Conservation (phyloP, 1,140 invertebrate genomes). For the Oedothorax gibbosus region DNA sequence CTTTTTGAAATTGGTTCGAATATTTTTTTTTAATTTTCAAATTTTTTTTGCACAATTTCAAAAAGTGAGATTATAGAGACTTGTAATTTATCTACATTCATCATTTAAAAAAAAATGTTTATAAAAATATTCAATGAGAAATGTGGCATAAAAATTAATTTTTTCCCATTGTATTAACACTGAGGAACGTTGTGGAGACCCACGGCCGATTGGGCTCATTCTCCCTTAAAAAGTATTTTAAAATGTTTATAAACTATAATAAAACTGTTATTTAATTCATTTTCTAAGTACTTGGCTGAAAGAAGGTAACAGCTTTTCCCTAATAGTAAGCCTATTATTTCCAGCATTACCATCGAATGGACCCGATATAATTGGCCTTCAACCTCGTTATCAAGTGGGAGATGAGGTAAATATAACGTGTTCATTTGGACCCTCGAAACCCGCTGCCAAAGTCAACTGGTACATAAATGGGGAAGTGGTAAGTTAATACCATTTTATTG, state of each 20-base stretch:
- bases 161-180: no score
- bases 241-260: neutral
- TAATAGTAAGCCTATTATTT: neutral
- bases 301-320: neutral
- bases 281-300: neutral
- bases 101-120: no score
- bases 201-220: no score
- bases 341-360: conserved; percentile 56
- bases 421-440: conserved; percentile 61
- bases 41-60: no score
- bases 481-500: conserved; percentile 9
- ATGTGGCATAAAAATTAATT: no score
- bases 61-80: no score
- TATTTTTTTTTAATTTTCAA: no score
- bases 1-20: no score
- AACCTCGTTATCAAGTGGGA: conserved; percentile 59
- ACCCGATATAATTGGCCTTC: conserved; percentile 58
- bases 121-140: no score
- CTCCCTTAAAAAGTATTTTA: no score
- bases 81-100: no score
- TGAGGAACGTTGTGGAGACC: no score
- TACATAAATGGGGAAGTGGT: conserved; percentile 63
- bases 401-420: conserved; percentile 63
- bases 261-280: neutral
- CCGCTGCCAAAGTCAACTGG: conserved; percentile 61